Base-by-base conservation (phyloP, 1,140 invertebrate genomes). In the Dryas iulia region DNA sequence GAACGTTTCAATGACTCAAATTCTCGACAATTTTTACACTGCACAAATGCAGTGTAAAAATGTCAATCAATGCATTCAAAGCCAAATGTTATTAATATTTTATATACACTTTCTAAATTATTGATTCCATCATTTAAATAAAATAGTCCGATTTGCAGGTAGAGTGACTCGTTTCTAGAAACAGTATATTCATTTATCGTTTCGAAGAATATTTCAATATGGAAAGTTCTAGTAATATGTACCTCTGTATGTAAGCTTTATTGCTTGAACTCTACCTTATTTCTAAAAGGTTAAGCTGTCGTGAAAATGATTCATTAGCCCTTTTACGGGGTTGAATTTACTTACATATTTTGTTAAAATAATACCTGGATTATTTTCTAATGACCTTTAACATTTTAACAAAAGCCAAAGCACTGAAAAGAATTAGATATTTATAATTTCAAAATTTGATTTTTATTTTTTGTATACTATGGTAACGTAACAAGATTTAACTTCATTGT, bases 291-390 rank as follows among this genome's bases (percentile, higher is more conserved):
- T 31, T 74, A 74, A 74, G 69, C 66, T 66, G 62, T 66, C 69
- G 66, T 74, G 73, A 72, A 72, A 69, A 74, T 74, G 65, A 74
- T 72, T 72, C 66, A 72, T 74, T 74, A 69, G 26, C 56, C 23
- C 23, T 58, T 56, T 68, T 71, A 28, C 72, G 60, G 69, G 64
- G 33, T 60, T 57, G 64, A 60, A 70, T 73, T 47, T 73, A 73
- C 39, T 64, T 25, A 31, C 8, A 2, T 18, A 47, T 47, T 47
- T 47, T 10, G 18, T 47, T 47, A 14, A 47, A 47, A n/a, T 10
- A 47, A 47, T 47, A 47, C 39, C 2, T 0, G 10, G 0, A 21
- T 39, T 39, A 47, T 21, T 21, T 10, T 47, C 18, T 1, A 47
- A 18, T 21, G 18, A 47, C 39, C n/a, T n/a, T 47, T 28, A 6